Conservation (phyloP, 2,113 vertebrate species). For the Peromyscus polionotus region DNA sequence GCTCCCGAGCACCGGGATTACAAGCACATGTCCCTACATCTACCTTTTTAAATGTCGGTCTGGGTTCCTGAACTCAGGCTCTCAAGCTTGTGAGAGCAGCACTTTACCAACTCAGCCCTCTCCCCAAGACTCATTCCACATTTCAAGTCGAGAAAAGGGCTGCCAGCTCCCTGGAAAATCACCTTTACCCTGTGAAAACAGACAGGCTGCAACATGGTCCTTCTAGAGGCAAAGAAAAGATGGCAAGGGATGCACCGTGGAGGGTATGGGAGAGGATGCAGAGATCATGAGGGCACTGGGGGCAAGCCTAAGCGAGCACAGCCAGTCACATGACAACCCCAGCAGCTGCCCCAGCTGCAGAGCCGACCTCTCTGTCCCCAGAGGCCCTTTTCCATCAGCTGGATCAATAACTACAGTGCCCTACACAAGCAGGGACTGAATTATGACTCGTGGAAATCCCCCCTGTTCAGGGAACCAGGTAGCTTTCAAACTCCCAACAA, state of each 20-base stretch:
- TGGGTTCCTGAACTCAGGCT: neutral
- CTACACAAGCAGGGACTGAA: conserved; percentile 85
- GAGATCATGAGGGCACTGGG: rapidly evolving
- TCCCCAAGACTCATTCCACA: too few species aligned
- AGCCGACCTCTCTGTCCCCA: conserved; percentile 82
- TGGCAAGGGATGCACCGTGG: rapidly evolving
- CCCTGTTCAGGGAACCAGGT: conserved; percentile 86
- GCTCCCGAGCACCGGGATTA: neutral
- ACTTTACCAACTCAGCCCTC: neutral
- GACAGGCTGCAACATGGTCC: neutral
- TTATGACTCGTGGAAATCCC: conserved; percentile 90
- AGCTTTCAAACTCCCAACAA: conserved; percentile 86
- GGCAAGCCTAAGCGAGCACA: neutral
- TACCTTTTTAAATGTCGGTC: neutral
- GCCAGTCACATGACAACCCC: neutral
- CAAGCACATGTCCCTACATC: neutral
- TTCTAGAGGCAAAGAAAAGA: too few species aligned
- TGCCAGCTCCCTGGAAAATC: neutral
- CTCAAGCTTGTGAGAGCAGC: neutral
- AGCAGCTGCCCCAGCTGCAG: conserved; percentile 88
- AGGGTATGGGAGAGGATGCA: rapidly evolving
- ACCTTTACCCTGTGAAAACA: neutral
- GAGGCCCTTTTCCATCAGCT: conserved; percentile 92
- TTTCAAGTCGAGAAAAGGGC: neutral
- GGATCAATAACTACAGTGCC: conserved; percentile 88